These are phyloP conservation scores for Helleia helle DNA, from an alignment of 2,888 invertebrate species.

Conservation along the genomic window DNA sequence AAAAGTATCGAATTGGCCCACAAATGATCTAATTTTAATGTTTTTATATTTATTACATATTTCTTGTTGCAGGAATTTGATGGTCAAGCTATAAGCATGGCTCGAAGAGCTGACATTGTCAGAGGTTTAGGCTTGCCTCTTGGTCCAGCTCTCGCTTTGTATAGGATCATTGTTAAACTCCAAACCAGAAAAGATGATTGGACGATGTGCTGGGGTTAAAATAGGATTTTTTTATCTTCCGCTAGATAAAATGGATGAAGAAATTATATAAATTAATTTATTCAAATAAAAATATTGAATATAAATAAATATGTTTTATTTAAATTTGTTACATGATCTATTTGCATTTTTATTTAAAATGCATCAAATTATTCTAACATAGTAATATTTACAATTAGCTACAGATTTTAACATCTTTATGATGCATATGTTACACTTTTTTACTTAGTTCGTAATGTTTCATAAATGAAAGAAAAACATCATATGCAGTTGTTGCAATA, in stretches of 20 bases:
- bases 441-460: slow-evolving; percentile 83
- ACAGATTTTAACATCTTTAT: slow-evolving; percentile 1
- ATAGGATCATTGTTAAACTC: slow-evolving; percentile 85
- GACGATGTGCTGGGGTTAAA: slow-evolving; percentile 80
- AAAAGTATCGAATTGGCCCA: no score
- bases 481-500: slow-evolving; percentile 87
- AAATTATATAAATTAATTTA: no score
- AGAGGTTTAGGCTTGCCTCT: slow-evolving; percentile 86
- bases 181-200: slow-evolving; percentile 85
- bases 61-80: slow-evolving; percentile 89
- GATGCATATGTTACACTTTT: slow-evolving; percentile 9
- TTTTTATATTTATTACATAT: no score
- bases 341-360: no score
- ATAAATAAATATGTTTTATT: no score
- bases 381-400: neutral
- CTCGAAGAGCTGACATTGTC: slow-evolving; percentile 89
- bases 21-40: no score
- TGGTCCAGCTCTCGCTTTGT: slow-evolving; percentile 91
- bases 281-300: no score
- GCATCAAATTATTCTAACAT: neutral
- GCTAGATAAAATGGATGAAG: no score
- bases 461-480: slow-evolving; percentile 90
- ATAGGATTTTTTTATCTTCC: no score
- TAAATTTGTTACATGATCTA: no score
- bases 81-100: slow-evolving; percentile 87